Base-by-base conservation (phyloP, 2,113 vertebrate genomes). In the Emydocephalus ijimae region DNA sequence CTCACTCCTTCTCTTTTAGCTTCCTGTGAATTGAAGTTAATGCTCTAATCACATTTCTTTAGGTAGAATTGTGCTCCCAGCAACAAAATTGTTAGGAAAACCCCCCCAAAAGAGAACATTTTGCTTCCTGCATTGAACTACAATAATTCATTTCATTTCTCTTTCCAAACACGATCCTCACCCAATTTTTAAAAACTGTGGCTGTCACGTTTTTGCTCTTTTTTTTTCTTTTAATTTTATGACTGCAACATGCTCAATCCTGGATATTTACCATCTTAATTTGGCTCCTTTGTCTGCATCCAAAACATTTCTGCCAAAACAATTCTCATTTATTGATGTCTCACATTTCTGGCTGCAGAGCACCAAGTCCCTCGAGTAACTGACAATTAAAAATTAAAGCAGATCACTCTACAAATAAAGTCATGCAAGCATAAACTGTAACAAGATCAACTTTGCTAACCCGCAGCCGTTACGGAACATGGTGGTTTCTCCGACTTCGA, bases 31-130 rank as follows among this genome's bases (percentile, higher is more conserved):
- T n/a, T 64, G 56, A 43, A 86, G 69, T 29, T 6, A 52, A 39
- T 92, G 50, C 59, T 69, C 39, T 50, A 24, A 81, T 55, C 59
- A 87, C 5, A 20, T 81, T 91, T 2, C 55, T n/a, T 39, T 8
- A 10, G 6, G 85, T 20, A 14, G 45, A 12, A 64, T 52, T 61
- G 57, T 88, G 20, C 0, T 0, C 61, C 21, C 85, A 24, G 34
- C 56, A 85, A 48, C 11, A 48, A 45, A 93, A 34, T 34, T 57
- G 29, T 0, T 10, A 81, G 93, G 61, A 92, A 93, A 48, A 43
- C 57, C 34, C 48, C 48, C 9, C 5, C 45, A 8, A 50, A 56
- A n/a, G 21, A 12, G 0, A 0, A 1, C 57, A 7, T 88, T 54
- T 24, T 26, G 86, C 57, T 64, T 74, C n/a, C 20, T 34, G 61